phyloP scores from a whole-genome alignment of 2,888 invertebrate genomes.

The Phoronis australis region DNA sequence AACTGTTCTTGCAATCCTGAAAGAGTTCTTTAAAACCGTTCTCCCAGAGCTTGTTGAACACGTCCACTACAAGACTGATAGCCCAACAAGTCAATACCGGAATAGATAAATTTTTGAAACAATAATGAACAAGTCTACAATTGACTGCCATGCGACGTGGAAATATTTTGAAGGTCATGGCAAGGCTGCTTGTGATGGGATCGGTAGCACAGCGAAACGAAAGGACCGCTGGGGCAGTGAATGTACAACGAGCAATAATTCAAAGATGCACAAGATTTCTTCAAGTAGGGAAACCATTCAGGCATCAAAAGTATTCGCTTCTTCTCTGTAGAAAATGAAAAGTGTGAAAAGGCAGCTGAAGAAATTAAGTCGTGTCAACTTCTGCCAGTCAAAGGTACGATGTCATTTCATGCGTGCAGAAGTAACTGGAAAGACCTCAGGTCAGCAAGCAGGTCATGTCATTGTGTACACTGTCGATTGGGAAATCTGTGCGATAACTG shows the following conservation, averaged over 20 bases:
- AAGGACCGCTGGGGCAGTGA: constrained; percentile 14
- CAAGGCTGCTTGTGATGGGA: constrained; percentile 17
- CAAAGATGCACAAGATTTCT: constrained; percentile 12
- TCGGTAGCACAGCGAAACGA: constrained; percentile 15
- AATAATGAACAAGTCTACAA: constrained; percentile 6
- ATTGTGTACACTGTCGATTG: too few species aligned
- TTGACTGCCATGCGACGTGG: constrained; percentile 13
- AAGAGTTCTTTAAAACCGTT: constrained; percentile 8
- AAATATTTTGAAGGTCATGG: constrained; percentile 20
- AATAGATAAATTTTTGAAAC: constrained; percentile 16
- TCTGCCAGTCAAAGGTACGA: neutral
- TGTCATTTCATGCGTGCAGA: too few species aligned
- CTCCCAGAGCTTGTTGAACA: constrained; percentile 1
- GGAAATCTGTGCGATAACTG: too few species aligned
- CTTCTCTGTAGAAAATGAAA: neutral
- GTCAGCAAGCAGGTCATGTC: too few species aligned
- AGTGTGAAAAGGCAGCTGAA: neutral
- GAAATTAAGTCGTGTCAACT: neutral
- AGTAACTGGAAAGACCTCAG: too few species aligned
- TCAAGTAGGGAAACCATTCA: constrained; percentile 3
- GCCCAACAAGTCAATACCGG: constrained; percentile 18
- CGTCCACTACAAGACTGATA: constrained; percentile 19
- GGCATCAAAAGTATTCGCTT: neutral
- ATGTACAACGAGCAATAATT: constrained; percentile 5
- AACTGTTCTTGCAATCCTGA: constrained; percentile 17